Base-by-base conservation (phyloP, 2,113 vertebrate genomes). In the Emydocephalus ijimae region DNA sequence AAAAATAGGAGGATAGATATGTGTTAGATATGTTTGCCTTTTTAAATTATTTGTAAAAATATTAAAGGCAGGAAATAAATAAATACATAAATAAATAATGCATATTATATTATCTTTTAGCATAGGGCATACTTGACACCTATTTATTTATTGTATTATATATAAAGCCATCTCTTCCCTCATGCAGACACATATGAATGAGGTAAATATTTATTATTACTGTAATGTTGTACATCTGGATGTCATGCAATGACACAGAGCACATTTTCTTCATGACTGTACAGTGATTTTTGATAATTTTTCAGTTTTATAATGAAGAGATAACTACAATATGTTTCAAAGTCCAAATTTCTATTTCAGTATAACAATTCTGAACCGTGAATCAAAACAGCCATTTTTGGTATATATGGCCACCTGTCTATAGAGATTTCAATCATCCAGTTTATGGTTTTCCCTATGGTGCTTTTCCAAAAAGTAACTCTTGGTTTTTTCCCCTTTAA, bases 251-350 rank as follows among this genome's bases (percentile, higher is more conserved):
- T 81, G 4, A 45, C 45, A 39, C 69, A 20, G 52, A 85, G 29
- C 6, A 43, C 26, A 4, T 20, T 56, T 34, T 81, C 7, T 5
- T 85, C 52, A 87, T 26, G 45, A 45, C 21, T 88, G 10, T 91
- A 9, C 23, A 21, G 21, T 64, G 86, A 52, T 61, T 34, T 91
- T n/a, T 29, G 29, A 15, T 12, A n/a, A 6, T 2, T 64, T 92
- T 87, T 57, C 55, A 91, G 55, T 59, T 88, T 88, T 87, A 50
- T 50, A 88, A 92, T 39, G 50, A 92, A 87, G 61, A 64, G 45
- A 69, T 15, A 56, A 39, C 69, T 56, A 39, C 39, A 85, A 85
- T 39, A 43, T 85, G 43, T 85, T 91, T 74, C 26, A 81, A 87
- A 92, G 64, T 64, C 8, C 24, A 57, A 87, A 92, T 64, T 59